Percentiles rank a stretch among this genome's conserved stretches.
Conservation (phyloP, 1,140 invertebrate species). For the Euura saliciscinereae region DNA sequence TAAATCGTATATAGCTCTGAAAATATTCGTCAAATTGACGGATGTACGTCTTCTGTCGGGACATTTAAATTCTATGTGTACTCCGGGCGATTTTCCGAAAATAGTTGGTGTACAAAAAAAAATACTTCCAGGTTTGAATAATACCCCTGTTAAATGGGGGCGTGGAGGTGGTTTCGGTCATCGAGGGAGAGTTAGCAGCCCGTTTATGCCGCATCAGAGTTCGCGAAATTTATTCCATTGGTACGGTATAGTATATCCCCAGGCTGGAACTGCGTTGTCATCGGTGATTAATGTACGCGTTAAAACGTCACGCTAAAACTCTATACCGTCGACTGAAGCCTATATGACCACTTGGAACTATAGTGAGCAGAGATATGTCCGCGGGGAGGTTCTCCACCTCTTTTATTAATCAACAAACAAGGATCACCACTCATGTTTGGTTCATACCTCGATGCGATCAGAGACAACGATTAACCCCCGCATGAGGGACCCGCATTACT, state of each 20-base stretch:
- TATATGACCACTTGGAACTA: background rate
- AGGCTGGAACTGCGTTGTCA: conserved; percentile 30
- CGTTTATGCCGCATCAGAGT: conserved; percentile 48
- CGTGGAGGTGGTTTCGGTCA: conserved; percentile 37
- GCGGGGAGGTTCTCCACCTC: background rate
- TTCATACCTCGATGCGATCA: background rate
- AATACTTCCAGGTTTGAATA: conserved; percentile 32
- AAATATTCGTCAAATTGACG: background rate
- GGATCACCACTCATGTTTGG: background rate
- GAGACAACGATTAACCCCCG: background rate
- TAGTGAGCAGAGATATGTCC: too few species aligned
- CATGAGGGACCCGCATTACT: background rate
- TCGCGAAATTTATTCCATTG: conserved; percentile 47
- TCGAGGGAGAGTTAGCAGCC: conserved; percentile 28
- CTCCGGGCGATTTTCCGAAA: background rate
- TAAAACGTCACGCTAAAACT: conserved; percentile 33
- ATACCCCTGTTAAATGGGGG: conserved; percentile 43
- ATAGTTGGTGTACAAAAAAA: background rate
- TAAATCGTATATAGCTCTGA: too few species aligned
- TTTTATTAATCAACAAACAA: background rate
- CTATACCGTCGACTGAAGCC: background rate
- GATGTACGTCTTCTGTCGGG: background rate
- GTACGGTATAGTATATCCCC: conserved; percentile 22
- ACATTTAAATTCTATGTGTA: background rate
- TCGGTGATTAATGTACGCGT: conserved; percentile 42